Percentiles rank a stretch among this genome's conserved stretches.
Evolutionary conservation across 2,888 invertebrate genomes (phyloP).

Genomic region (Hypselothyrea guttata): DNA sequence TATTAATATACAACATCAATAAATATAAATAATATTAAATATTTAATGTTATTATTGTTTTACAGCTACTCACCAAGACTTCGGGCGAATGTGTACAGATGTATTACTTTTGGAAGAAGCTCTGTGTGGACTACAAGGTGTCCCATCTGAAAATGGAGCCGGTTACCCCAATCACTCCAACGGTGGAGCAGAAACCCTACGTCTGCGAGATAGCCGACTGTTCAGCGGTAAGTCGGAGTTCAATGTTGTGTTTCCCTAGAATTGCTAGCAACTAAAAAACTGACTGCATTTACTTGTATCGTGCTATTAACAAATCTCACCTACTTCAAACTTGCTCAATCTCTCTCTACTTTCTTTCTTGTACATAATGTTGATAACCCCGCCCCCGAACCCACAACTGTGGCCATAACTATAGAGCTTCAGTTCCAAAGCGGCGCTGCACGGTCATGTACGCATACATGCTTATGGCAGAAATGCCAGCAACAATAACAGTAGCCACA

Average conservation of each 20-base stretch:
- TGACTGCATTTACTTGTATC: neutral
- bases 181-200: constrained; percentile 81
- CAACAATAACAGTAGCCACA: constrained; percentile 58
- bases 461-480: constrained; percentile 82
- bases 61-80: constrained; percentile 90
- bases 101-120: constrained; percentile 99
- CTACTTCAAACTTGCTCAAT: constrained; percentile 2
- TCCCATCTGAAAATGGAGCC: constrained; percentile 86
- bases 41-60: neutral
- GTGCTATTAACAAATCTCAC: constrained; percentile 1
- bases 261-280: too few species aligned
- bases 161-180: constrained; percentile 45
- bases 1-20: too few species aligned
- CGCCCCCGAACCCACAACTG: constrained; percentile 15
- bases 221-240: constrained; percentile 83
- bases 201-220: constrained; percentile 86
- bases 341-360: constrained; percentile 32
- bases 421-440: constrained; percentile 87
- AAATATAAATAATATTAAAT: too few species aligned
- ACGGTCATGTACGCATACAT: constrained; percentile 86
- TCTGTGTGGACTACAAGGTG: constrained; percentile 94
- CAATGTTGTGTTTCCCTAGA: neutral
- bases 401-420: constrained; percentile 84
- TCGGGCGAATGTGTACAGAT: constrained; percentile 98
- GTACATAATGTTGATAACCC: constrained; percentile 46